Evolutionary conservation across 2,888 invertebrate genomes (phyloP), one percentile per base, ranked within the genome.

Genomic region (Mythimna albipuncta): DNA sequence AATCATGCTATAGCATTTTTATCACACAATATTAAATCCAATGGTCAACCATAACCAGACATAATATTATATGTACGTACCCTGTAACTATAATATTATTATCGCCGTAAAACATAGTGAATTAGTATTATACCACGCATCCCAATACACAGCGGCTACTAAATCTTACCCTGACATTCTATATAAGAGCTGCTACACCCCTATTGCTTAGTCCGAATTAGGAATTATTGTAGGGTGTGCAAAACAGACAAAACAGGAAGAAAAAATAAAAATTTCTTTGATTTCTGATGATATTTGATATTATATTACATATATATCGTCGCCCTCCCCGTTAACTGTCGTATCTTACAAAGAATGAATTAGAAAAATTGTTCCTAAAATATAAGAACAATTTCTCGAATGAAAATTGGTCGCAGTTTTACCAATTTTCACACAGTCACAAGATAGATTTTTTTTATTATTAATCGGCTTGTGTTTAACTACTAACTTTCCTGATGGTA

Each of bases 81-180:
- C 35, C 47, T 63, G 66, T 69, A 69, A 73, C 38, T 55, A 58
- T 74, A 70, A 65, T 74, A 72, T 75, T 77, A 78, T 72, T 78
- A 80, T 74, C 35, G 67, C 80, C 68, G 77, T 76, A 86, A 75
- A 87, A 87, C 80, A 83, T 81, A 83, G 87, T 83, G 81, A 87
- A 89, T 87, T 85, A 88, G 84, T 88, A 85, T 87, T 88, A 84
- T 84, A 86, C 73, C 86, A 81, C 87, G 82, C 79, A 87, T 91
- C 92, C 93, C 92, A 92, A 91, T 90, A 89, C 92, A 89, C 92
- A 87, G 69, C 66, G 87, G 93, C 82, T 85, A 81, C 90, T 95
- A 94, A 93, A 95, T 95, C 94, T 94, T 91, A 72, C 79, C 90
- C 91, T 93, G 95, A 94, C 95, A 93, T 93, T 93, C 93, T 94